Base-by-base conservation (phyloP, 1,140 invertebrate genomes). In the Chlorops oryzae region DNA sequence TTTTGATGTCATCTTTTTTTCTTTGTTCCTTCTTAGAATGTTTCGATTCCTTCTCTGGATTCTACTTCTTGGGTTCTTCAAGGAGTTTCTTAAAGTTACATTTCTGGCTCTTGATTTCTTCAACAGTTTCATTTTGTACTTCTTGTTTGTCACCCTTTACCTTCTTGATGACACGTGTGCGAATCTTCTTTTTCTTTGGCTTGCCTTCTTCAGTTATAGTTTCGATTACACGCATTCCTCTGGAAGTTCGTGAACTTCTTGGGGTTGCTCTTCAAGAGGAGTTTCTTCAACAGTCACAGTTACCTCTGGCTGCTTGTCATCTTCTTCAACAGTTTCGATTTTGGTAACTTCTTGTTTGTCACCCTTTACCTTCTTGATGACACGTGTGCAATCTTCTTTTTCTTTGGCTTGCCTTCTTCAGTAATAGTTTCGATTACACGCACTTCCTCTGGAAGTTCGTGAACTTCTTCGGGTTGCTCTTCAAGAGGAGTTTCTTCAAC, bases 141-240 rank as follows among this genome's bases (percentile, higher is more conserved):
- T 51, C 42, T 40, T 51, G 50, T 22, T 45, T 51, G 50, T 40
- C 50, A 20, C 50, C 50, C 50, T 51, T 51, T 3, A 51, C 24
- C 50, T 51, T 51, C 27, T 51, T 51, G 43, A 51, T 51, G 5
- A 46, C 43, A 51, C 50, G 50, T 25, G 50, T 51, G 43, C 50
- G 50, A n/a, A 46, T 51, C 25, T 38, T 44, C 43, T 51, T 51
- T 34, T 46, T 51, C 34, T 38, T 51, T 1, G 50, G 50, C 34
- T 46, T 39, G 17, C 50, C 50, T 15, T 51, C 50, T 46, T 51
- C 50, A 28, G 50, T 21, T 12, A 51, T 38, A 5, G 50, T 51
- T 40, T 51, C 50, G 20, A 51, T 43, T 1, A 51, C 50, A 45
- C 24, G 41, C 22, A 51, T 18, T 51, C 50, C 10, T 51, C 50